phyloP scores from a whole-genome alignment of 2,113 vertebrate genomes.

The Rhombomys opimus region DNA sequence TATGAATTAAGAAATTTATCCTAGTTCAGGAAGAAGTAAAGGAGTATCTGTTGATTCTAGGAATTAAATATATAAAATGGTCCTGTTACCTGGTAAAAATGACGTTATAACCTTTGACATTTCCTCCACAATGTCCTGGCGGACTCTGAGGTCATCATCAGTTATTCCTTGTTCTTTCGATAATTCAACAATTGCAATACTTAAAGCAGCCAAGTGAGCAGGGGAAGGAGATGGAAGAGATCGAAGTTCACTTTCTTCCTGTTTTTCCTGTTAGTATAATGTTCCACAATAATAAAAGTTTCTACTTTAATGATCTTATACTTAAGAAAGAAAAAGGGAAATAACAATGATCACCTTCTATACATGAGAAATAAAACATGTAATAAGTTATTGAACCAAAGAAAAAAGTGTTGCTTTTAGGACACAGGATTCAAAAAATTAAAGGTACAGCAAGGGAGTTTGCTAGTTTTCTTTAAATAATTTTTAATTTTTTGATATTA shows the following conservation, averaged over 20 bases:
- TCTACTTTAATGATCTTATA: slow-evolving; percentile 60
- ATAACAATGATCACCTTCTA: slow-evolving; percentile 51
- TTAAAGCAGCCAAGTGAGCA: slow-evolving; percentile 93
- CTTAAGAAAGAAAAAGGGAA: slow-evolving; percentile 22
- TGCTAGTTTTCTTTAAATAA: neutral
- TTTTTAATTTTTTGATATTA: neutral
- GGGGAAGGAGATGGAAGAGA: slow-evolving; percentile 91
- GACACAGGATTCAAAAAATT: neutral
- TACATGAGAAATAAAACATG: neutral
- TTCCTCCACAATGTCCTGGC: slow-evolving; percentile 90
- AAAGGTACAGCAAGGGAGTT: neutral
- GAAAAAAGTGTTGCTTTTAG: slow-evolving; percentile 25
- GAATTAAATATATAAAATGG: slow-evolving; percentile 56
- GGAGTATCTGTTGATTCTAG: neutral
- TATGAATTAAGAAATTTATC: slow-evolving; percentile 49
- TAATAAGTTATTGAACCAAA: neutral
- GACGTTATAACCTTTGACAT: slow-evolving; percentile 95
- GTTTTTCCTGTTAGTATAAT: slow-evolving; percentile 92
- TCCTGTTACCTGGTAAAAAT: slow-evolving; percentile 91
- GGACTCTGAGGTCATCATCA: slow-evolving; percentile 92
- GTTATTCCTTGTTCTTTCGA: slow-evolving; percentile 94
- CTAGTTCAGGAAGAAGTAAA: slow-evolving; percentile 3
- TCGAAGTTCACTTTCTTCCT: slow-evolving; percentile 97
- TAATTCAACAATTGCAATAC: slow-evolving; percentile 90
- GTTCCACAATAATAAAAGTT: slow-evolving; percentile 68